Conservation (phyloP, 2,888 invertebrate species). For the Keiferia lycopersicella region DNA sequence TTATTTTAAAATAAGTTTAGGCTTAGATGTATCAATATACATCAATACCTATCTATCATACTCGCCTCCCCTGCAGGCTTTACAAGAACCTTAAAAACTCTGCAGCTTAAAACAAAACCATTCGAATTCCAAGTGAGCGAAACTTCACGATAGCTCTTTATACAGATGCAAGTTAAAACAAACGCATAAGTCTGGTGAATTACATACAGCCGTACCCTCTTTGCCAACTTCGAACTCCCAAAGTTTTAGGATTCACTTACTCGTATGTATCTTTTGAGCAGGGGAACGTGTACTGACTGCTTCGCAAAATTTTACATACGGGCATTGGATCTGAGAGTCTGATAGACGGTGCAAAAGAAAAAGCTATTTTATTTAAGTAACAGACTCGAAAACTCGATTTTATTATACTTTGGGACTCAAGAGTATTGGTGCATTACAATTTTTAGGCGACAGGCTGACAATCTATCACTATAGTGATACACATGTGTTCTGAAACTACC, state of each 20-base stretch:
- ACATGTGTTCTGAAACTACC: too few relatives aligned
- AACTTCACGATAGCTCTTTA: constrained; percentile 6
- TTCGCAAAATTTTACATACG: constrained; percentile 3
- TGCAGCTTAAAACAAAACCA: background rate
- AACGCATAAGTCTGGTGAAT: constrained; percentile 15
- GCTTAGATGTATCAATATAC: too few relatives aligned
- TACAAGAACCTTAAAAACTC: background rate
- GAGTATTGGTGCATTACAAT: too few relatives aligned
- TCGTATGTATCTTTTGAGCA: constrained; percentile 15
- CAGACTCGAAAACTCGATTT: too few relatives aligned
- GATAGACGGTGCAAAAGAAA: background rate
- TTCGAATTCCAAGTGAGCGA: background rate
- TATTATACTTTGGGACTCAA: too few relatives aligned
- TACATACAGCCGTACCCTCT: background rate
- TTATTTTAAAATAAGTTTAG: too few relatives aligned
- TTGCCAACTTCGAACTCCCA: constrained; percentile 8
- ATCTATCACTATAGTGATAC: too few relatives aligned
- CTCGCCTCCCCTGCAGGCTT: background rate
- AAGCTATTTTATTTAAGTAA: too few relatives aligned
- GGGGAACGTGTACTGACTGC: background rate
- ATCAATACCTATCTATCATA: too few relatives aligned
- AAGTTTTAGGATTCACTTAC: constrained; percentile 13
- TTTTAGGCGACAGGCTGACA: too few relatives aligned
- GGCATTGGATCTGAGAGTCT: background rate
- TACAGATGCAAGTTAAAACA: constrained; percentile 16